Percentiles rank a stretch among this genome's conserved stretches.
Evolutionary conservation across 2,888 invertebrate species (phyloP).

Genomic region (Acanthosepion esculentum): DNA sequence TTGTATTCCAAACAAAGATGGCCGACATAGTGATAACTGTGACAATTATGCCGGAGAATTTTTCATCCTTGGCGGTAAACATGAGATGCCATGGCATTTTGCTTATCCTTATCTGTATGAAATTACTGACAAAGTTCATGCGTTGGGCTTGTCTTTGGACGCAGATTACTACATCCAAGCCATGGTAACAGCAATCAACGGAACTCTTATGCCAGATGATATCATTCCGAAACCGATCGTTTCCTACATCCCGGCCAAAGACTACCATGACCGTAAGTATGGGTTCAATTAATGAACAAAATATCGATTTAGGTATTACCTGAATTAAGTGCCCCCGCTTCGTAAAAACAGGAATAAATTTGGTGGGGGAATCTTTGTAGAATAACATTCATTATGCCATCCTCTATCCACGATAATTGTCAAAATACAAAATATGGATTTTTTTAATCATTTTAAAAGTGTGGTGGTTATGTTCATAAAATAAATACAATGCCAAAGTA

Average conservation of each 20-base stretch:
- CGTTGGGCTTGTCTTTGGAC: conserved; percentile 47
- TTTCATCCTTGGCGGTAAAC: conserved; percentile 55
- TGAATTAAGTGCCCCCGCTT: too few species aligned
- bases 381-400: too few species aligned
- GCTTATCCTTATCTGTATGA: conserved; percentile 54
- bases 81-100: conserved; percentile 57
- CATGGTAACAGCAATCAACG: conserved; percentile 53
- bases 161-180: conserved; percentile 52
- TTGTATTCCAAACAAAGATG: conserved; percentile 45
- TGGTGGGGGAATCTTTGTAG: too few species aligned
- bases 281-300: background rate
- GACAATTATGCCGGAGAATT: conserved; percentile 53
- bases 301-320: too few species aligned
- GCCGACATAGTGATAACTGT: conserved; percentile 47
- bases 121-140: conserved; percentile 51
- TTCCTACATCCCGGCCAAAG: conserved; percentile 50
- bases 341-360: too few species aligned
- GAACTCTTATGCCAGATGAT: conserved; percentile 49
- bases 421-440: too few species aligned
- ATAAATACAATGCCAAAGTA: too few species aligned
- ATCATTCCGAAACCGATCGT: conserved; percentile 50
- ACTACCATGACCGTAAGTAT: conserved; percentile 53
- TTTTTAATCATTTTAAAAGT: too few species aligned
- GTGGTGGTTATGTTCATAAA: too few species aligned
- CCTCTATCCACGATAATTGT: too few species aligned